A percentile compares a stretch with the other conserved stretches of the same genome.
These are phyloP conservation scores for Hydropotes inermis DNA, from an alignment of 2,113 vertebrate species.

Conservation along the genomic window DNA sequence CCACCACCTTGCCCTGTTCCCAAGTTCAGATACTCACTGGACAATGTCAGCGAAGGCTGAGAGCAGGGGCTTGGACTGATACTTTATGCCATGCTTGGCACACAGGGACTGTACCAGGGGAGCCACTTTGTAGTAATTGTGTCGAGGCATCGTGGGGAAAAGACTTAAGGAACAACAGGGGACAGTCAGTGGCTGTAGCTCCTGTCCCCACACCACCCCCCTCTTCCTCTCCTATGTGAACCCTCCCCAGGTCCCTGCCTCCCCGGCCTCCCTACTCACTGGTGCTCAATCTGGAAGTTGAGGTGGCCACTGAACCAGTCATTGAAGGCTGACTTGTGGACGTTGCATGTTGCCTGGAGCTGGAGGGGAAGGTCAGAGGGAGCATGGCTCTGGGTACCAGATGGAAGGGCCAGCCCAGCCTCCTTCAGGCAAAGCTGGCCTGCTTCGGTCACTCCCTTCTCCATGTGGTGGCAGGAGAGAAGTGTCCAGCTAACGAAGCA, in stretches of 20 bases:
- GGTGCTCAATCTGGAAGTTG: conserved; percentile 90
- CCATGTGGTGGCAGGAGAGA: not conserved
- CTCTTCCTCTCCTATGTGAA: fast-evolving
- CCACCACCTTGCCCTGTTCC: not conserved
- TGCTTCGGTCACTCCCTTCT: not conserved
- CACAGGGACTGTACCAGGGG: conserved; percentile 86
- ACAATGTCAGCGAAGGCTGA: conserved; percentile 83
- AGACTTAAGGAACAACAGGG: conserved; percentile 73
- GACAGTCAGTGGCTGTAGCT: not conserved
- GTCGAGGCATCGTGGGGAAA: conserved; percentile 83
- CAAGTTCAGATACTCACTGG: conserved; percentile 74
- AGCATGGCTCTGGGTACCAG: not conserved
- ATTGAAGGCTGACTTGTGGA: conserved; percentile 86
- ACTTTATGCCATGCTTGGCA: conserved; percentile 78
- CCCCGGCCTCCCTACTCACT: conserved; percentile 78
- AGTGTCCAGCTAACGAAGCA: not conserved
- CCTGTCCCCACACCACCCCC: not conserved
- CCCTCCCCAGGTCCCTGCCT: not conserved
- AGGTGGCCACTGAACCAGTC: conserved; percentile 91
- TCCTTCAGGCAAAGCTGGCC: not conserved
- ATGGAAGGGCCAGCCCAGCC: not conserved
- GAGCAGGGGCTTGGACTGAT: conserved; percentile 82
- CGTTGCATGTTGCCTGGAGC: conserved; percentile 88
- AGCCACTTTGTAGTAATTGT: conserved; percentile 85
- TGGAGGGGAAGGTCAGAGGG: conserved; percentile 51